phyloP scores from a whole-genome alignment of 35 echinoderm and acorn worm genomes.

The Amphiura filiformis region DNA sequence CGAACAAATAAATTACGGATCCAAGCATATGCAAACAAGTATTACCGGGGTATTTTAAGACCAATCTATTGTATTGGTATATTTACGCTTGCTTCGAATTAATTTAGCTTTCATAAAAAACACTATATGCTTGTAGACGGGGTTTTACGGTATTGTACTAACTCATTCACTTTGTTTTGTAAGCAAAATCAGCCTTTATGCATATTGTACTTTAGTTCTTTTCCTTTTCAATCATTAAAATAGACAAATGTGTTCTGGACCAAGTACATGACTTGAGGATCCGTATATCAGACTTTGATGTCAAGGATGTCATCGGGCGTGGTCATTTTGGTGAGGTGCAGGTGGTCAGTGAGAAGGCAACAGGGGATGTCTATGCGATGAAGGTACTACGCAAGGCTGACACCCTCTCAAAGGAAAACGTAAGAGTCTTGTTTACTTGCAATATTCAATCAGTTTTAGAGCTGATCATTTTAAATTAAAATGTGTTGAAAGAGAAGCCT shows the following conservation, averaged over 20 bases:
- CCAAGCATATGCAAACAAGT: too few relatives aligned
- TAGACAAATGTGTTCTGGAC: slow-evolving; percentile 38
- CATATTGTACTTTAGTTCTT: not conserved
- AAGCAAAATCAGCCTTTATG: too few relatives aligned
- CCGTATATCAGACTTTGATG: slow-evolving; percentile 73
- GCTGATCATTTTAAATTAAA: not conserved
- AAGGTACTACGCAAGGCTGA: slow-evolving; percentile 65
- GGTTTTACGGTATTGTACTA: too few relatives aligned
- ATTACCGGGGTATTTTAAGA: not conserved
- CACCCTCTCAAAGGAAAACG: slow-evolving; percentile 76
- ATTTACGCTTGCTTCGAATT: too few relatives aligned
- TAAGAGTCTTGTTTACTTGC: slow-evolving; percentile 9
- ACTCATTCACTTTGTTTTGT: not conserved
- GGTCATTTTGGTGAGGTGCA: slow-evolving; percentile 84
- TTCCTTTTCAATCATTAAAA: not conserved
- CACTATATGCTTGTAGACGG: too few relatives aligned
- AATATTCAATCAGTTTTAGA: not conserved
- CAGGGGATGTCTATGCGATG: slow-evolving; percentile 83
- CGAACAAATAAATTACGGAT: too few relatives aligned
- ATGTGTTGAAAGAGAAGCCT: not conserved
- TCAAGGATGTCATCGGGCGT: slow-evolving; percentile 82
- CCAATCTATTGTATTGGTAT: not conserved
- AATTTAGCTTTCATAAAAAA: too few relatives aligned
- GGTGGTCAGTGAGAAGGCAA: slow-evolving; percentile 62
- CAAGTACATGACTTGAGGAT: slow-evolving; percentile 50